Evolutionary conservation across 2,888 invertebrate genomes (phyloP), one percentile per base, ranked within the genome.

Genomic region (Laspeyria flexula): DNA sequence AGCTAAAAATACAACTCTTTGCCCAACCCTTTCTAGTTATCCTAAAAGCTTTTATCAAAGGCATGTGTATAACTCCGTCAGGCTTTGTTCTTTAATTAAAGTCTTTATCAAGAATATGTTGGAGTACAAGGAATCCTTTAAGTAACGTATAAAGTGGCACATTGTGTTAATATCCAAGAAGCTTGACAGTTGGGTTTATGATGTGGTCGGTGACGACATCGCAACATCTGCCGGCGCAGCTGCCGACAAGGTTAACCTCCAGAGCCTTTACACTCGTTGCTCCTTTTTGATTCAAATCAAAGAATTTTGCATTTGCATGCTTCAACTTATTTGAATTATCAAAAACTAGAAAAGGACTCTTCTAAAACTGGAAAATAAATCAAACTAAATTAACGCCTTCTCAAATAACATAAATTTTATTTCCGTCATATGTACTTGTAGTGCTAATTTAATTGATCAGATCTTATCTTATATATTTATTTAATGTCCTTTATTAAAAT

Each of bases 171-270:
- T 43, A 48, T 51, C 46, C 43, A 49, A 43, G 44, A 48, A 56
- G 38, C 37, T 46, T 55, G 58, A 43, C 51, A 60, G 52, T 59
- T 57, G 47, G 65, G 45, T 71, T 68, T 67, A 60, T 71, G 62
- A 68, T 68, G 60, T 53, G 62, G 55, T 44, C 43, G 55, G 50
- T 77, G 79, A 78, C 79, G 79, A 53, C 77, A 79, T 60, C 55
- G 42, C 55, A 51, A 67, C 81, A 81, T 81, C 81, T 81, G 79
- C 75, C 68, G 57, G 34, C 70, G 73, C 81, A 81, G 78, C 77
- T 79, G 81, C 67, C 63, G 33, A 49, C 73, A 79, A 81, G 78
- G 77, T 73, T 75, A 66, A 58, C 56, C 58, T 51, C 46, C 45
- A 60, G 50, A 65, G 66, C 63, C 71, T 73, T 71, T 65, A 46